Evolutionary conservation across 1,140 invertebrate species (phyloP).

Genomic region (Megathymus violae): DNA sequence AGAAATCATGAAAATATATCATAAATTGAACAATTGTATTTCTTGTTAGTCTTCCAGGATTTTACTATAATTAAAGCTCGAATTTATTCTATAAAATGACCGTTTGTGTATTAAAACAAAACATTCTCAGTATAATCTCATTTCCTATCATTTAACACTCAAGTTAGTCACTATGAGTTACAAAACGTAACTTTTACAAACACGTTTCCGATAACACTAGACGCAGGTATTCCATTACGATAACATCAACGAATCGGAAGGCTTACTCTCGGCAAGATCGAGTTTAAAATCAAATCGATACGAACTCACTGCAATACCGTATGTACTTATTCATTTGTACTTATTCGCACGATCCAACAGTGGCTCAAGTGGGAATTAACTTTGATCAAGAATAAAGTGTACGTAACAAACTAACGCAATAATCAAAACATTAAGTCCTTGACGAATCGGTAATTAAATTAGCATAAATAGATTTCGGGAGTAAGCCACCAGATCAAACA

Average conservation of each 20-base stretch:
- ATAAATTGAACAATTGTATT: constrained; percentile 47
- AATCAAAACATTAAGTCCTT: too few relatives aligned
- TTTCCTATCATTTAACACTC: constrained; percentile 55
- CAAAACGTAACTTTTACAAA: constrained; percentile 47
- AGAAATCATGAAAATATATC: constrained; percentile 47
- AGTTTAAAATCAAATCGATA: neutral
- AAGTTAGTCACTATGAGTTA: constrained; percentile 48
- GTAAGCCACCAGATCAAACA: constrained; percentile 18
- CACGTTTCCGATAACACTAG: constrained; percentile 42
- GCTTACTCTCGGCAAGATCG: neutral
- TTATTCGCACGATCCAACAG: too few relatives aligned
- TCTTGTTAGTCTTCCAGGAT: constrained; percentile 60
- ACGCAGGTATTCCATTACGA: constrained; percentile 10
- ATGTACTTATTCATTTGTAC: too few relatives aligned
- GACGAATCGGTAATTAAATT: too few relatives aligned
- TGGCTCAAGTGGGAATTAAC: too few relatives aligned
- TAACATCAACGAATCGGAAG: neutral
- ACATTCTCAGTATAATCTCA: constrained; percentile 43
- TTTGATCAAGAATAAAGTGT: too few relatives aligned
- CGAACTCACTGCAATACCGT: too few relatives aligned
- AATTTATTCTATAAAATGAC: constrained; percentile 66
- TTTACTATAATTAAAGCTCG: constrained; percentile 81
- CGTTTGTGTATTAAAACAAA: constrained; percentile 54
- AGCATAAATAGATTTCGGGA: constrained; percentile 27
- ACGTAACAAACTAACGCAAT: too few relatives aligned